Evolutionary conservation across 2,113 vertebrate species (phyloP).

Genomic region (Brachypodius melanocephalos): DNA sequence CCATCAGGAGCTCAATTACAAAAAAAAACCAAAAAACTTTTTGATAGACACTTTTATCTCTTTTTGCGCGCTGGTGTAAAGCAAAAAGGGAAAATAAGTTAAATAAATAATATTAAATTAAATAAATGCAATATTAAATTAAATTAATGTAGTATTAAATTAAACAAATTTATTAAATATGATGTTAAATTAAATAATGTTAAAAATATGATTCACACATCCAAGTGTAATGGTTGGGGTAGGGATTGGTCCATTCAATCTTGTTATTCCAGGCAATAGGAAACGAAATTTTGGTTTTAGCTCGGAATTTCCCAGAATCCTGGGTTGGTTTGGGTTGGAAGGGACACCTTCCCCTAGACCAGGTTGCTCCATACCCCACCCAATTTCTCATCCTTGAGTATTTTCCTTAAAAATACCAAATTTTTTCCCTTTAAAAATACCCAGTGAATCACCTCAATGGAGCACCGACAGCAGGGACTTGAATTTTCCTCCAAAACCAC

Average conservation of each 20-base stretch:
- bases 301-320: neutral
- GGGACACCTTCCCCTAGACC: neutral
- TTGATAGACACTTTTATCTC: neutral
- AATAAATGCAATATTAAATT: too few relatives aligned
- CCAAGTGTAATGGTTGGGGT: neutral
- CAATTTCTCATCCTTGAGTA: neutral
- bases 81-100: neutral
- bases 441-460: accelerated
- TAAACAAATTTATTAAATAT: too few relatives aligned
- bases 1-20: neutral
- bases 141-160: too few relatives aligned
- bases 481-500: neutral
- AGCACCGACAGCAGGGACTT: accelerated
- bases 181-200: neutral
- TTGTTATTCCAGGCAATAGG: neutral
- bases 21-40: neutral
- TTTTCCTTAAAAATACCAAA: accelerated
- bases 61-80: accelerated
- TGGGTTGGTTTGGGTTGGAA: neutral
- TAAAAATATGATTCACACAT: neutral
- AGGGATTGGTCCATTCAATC: too few relatives aligned
- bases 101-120: neutral
- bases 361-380: too few relatives aligned
- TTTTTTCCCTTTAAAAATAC: neutral
- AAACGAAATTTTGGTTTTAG: accelerated